phyloP scores from a whole-genome alignment of 35 echinoderm and acorn worm species.

The Diadema setosum region DNA sequence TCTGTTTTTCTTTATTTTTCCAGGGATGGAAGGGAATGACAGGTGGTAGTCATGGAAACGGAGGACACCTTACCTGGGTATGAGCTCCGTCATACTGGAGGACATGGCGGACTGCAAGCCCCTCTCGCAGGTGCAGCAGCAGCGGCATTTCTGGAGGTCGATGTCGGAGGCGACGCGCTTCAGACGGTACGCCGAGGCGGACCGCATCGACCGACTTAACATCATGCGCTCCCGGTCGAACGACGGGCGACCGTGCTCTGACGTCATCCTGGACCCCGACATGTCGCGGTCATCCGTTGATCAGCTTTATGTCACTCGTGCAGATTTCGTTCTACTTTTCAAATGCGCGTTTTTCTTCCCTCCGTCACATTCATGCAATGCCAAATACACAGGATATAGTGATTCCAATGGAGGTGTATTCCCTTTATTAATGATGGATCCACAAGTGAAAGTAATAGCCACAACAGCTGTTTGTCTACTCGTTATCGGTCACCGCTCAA shows the following conservation, averaged over 20 bases:
- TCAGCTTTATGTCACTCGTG: background rate
- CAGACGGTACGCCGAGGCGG: background rate
- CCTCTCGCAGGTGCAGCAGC: background rate
- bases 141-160: conserved; percentile 4
- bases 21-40: no score
- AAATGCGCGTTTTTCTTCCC: background rate
- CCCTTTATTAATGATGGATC: no score
- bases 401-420: background rate
- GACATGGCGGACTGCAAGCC: background rate
- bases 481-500: no score
- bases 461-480: no score
- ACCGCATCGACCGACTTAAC: background rate
- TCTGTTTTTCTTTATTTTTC: no score
- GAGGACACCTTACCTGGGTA: background rate
- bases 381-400: background rate
- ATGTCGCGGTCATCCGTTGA: background rate
- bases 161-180: conserved; percentile 11
- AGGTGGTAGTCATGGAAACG: no score
- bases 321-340: background rate
- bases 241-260: background rate
- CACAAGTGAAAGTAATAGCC: no score
- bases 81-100: background rate
- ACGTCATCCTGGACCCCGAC: background rate
- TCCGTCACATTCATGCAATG: background rate
- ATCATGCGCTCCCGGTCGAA: background rate